Conservation (phyloP, 2,797 vertebrate genomes). For the Sebastes itinus region DNA sequence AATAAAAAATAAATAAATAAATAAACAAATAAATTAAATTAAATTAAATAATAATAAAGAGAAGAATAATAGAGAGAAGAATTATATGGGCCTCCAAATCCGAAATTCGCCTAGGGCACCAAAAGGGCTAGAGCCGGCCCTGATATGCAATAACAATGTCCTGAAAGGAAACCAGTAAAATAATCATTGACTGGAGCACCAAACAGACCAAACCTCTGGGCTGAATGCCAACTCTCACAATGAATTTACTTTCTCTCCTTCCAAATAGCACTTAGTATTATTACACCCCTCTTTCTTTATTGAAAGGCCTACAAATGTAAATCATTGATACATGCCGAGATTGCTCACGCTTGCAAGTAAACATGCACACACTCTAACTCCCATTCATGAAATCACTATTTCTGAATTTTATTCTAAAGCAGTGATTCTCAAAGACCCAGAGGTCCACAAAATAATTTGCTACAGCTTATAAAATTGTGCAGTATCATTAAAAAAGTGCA, state of each 20-base stretch:
- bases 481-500: too few species aligned
- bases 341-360: neutral
- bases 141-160: neutral
- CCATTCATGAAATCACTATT: neutral
- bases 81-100: too few species aligned
- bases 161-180: neutral
- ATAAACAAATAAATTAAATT: too few species aligned
- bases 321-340: neutral
- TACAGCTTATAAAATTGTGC: too few species aligned
- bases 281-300: neutral
- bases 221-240: neutral
- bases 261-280: neutral
- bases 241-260: neutral
- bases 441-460: too few species aligned
- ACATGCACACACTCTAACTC: neutral
- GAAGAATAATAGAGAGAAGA: too few species aligned
- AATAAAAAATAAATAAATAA: too few species aligned
- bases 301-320: neutral
- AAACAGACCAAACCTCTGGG: too few species aligned
- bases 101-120: too few species aligned
- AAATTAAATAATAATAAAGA: too few species aligned
- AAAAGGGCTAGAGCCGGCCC: too few species aligned
- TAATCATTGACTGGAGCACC: neutral
- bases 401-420: neutral
- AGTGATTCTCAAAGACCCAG: too few species aligned